Percentiles rank a stretch among this genome's conserved stretches.
phyloP scores from a whole-genome alignment of 2,113 vertebrate species.

The Prionailurus viverrinus region DNA sequence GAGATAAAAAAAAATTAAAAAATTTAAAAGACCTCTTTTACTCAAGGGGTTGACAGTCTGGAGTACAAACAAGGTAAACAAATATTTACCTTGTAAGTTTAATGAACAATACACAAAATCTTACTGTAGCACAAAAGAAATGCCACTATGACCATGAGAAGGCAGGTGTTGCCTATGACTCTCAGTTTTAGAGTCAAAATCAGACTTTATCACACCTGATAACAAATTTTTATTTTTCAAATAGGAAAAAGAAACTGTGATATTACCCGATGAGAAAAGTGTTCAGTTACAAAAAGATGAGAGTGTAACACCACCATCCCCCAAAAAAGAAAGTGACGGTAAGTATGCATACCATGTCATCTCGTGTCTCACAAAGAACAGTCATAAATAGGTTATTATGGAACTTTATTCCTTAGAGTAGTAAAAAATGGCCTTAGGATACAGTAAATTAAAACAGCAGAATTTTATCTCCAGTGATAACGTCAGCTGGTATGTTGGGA shows the following conservation, averaged over 20 bases:
- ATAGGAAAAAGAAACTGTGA: constrained; percentile 80
- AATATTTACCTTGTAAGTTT: constrained; percentile 24
- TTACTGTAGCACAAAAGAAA: constrained; percentile 11
- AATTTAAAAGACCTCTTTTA: not conserved
- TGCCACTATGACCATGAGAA: not conserved
- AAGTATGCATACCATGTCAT: constrained; percentile 73
- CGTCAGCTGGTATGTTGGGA: not conserved
- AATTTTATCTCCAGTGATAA: constrained; percentile 23
- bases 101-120: constrained; percentile 23
- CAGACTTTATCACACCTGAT: not conserved
- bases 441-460: constrained; percentile 8
- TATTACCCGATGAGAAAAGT: constrained; percentile 76
- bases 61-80: constrained; percentile 12
- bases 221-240: constrained; percentile 68
- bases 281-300: constrained; percentile 86
- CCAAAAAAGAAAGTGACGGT: constrained; percentile 88
- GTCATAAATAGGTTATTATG: constrained; percentile 1
- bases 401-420: constrained; percentile 31
- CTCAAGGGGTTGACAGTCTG: not conserved
- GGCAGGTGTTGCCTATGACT: not conserved
- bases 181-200: constrained; percentile 7
- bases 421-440: constrained; percentile 28
- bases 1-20: not conserved
- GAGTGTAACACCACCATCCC: not conserved
- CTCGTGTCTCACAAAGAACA: not conserved